Conservation (phyloP, 2,888 invertebrate species). For the Sympetrum striolatum region DNA sequence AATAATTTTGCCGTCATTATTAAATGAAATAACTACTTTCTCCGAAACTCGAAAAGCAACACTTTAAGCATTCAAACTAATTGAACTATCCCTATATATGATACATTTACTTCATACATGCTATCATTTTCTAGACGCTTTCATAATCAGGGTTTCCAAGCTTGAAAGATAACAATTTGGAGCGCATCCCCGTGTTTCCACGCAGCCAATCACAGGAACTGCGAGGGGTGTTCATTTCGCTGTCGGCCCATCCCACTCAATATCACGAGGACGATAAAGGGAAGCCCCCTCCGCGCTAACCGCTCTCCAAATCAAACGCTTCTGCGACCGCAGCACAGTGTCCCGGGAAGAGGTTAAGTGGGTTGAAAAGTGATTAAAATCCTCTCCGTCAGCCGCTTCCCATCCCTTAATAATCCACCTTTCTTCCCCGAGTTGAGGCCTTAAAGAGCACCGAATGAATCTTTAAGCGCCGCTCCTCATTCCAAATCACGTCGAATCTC, state of each 20-base stretch:
- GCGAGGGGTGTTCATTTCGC: background rate
- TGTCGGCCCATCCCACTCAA: background rate
- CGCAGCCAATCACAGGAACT: background rate
- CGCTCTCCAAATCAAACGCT: background rate
- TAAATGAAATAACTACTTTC: too few relatives aligned
- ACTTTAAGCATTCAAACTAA: too few relatives aligned
- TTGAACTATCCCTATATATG: too few relatives aligned
- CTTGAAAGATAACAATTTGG: background rate
- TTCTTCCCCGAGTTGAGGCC: background rate
- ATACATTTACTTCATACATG: too few relatives aligned
- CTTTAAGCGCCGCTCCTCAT: background rate
- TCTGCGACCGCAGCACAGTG: background rate
- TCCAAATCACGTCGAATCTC: background rate
- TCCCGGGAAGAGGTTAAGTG: background rate
- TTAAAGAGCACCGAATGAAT: background rate
- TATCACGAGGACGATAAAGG: background rate
- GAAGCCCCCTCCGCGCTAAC: background rate
- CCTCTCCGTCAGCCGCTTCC: background rate
- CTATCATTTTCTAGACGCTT: too few relatives aligned
- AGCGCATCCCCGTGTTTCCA: background rate
- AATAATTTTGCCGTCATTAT: too few relatives aligned
- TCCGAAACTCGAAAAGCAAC: too few relatives aligned
- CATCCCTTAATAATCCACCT: background rate
- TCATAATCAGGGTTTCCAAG: too few relatives aligned
- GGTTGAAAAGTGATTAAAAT: background rate